phyloP scores from a whole-genome alignment of 2,888 invertebrate genomes.

The Baccha elongata region DNA sequence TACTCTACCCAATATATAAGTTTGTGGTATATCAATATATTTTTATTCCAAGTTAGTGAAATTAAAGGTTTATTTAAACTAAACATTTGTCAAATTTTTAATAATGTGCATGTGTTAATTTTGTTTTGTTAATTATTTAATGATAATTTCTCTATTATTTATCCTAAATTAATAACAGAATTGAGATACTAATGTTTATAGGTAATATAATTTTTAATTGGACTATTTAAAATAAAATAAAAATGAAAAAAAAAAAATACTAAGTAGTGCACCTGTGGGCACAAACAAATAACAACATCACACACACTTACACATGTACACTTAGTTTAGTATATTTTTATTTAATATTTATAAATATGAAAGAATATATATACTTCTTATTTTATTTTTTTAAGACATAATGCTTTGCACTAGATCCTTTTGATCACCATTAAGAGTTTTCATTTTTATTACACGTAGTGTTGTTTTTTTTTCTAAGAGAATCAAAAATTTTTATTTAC shows the following conservation, averaged over 20 bases:
- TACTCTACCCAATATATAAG: neutral
- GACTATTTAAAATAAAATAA: neutral
- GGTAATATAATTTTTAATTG: neutral
- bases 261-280: neutral
- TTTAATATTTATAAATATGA: constrained; percentile 68
- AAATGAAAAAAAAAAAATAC: neutral
- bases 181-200: constrained; percentile 3
- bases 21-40: neutral
- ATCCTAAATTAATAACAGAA: constrained; percentile 34
- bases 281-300: constrained; percentile 27
- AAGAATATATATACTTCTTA: constrained; percentile 67
- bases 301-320: constrained; percentile 49
- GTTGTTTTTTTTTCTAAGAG: neutral
- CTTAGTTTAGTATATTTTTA: constrained; percentile 52
- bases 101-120: neutral
- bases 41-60: too few relatives aligned
- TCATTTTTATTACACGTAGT: constrained; percentile 56
- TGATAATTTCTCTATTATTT: constrained; percentile 12
- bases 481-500: neutral
- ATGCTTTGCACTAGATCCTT: constrained; percentile 71
- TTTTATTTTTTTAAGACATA: constrained; percentile 64
- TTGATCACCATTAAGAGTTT: constrained; percentile 71
- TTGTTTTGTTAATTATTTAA: constrained; percentile 8
- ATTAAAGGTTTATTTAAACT: neutral
- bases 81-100: neutral